Evolutionary conservation across 1,140 invertebrate species (phyloP).

Genomic region (Magallana gigas): DNA sequence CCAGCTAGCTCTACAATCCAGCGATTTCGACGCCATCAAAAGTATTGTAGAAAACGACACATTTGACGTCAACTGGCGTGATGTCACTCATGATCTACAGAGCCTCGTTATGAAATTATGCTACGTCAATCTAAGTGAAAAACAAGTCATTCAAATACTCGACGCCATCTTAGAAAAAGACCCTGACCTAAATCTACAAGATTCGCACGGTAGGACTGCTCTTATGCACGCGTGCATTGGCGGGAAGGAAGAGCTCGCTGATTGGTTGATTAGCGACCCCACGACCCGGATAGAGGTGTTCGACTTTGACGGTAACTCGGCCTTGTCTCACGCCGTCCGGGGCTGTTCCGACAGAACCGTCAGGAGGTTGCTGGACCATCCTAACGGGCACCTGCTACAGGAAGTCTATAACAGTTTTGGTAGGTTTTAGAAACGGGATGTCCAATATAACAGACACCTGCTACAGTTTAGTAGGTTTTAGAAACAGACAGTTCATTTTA

Average conservation of each 20-base stretch:
- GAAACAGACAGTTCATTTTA: too few relatives aligned
- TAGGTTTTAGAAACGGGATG: slow-evolving; percentile 17
- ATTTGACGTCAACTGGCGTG: slow-evolving; percentile 60
- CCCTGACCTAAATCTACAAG: slow-evolving; percentile 59
- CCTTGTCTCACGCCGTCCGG: slow-evolving; percentile 57
- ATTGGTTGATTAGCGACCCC: slow-evolving; percentile 53
- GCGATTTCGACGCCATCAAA: slow-evolving; percentile 50
- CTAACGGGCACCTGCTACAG: slow-evolving; percentile 32
- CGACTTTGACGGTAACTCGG: slow-evolving; percentile 63
- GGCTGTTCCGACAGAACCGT: slow-evolving; percentile 44
- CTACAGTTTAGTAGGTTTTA: too few relatives aligned
- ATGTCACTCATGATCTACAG: slow-evolving; percentile 56
- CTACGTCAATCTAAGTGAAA: slow-evolving; percentile 46
- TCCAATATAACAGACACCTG: slow-evolving; percentile 28
- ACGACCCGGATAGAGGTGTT: slow-evolving; percentile 55
- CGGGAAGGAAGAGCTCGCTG: slow-evolving; percentile 42
- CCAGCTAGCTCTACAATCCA: slow-evolving; percentile 31
- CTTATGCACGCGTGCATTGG: slow-evolving; percentile 66
- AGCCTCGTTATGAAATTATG: slow-evolving; percentile 63
- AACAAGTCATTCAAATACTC: slow-evolving; percentile 26
- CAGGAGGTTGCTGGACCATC: slow-evolving; percentile 55
- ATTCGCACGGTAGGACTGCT: slow-evolving; percentile 59
- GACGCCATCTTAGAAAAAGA: slow-evolving; percentile 52
- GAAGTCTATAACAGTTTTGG: slow-evolving; percentile 52
- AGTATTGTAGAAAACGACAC: slow-evolving; percentile 48